phyloP scores from a whole-genome alignment of 2,113 vertebrate species.

The Callionymus lyra region DNA sequence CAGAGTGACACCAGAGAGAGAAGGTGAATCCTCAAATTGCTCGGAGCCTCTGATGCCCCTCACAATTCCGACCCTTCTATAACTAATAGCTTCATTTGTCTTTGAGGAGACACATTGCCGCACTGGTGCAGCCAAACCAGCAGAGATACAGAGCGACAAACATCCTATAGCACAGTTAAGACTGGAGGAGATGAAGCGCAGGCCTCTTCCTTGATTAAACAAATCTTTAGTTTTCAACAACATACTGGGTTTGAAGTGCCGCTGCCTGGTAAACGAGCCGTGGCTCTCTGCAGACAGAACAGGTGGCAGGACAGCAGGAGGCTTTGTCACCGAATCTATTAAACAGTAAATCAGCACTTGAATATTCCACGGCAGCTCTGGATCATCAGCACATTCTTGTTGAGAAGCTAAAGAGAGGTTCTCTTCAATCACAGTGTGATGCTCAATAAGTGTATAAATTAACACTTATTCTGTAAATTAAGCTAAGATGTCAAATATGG shows the following conservation, averaged over 20 bases:
- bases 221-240: too few species aligned
- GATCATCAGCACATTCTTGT: slow-evolving; percentile 25
- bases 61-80: slow-evolving; percentile 11
- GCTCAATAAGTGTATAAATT: neutral
- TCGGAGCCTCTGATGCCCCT: slow-evolving; percentile 18
- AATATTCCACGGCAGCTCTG: slow-evolving; percentile 47
- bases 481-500: slow-evolving; percentile 3
- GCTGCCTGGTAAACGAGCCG: slow-evolving; percentile 33
- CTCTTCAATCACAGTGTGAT: slow-evolving; percentile 7
- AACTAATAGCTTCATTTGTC: slow-evolving; percentile 63
- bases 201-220: too few species aligned
- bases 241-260: slow-evolving; percentile 17
- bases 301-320: slow-evolving; percentile 63
- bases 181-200: too few species aligned
- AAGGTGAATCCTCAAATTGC: slow-evolving; percentile 18
- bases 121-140: slow-evolving; percentile 33
- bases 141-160: slow-evolving; percentile 33
- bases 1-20: slow-evolving; percentile 2
- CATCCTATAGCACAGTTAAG: too few species aligned
- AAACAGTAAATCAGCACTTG: slow-evolving; percentile 52
- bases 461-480: slow-evolving; percentile 1
- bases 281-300: slow-evolving; percentile 45
- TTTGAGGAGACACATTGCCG: slow-evolving; percentile 23
- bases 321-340: slow-evolving; percentile 56
- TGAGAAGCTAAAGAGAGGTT: slow-evolving; percentile 1